Conservation (phyloP, 1,140 invertebrate species). For the Cherax quadricarinatus region DNA sequence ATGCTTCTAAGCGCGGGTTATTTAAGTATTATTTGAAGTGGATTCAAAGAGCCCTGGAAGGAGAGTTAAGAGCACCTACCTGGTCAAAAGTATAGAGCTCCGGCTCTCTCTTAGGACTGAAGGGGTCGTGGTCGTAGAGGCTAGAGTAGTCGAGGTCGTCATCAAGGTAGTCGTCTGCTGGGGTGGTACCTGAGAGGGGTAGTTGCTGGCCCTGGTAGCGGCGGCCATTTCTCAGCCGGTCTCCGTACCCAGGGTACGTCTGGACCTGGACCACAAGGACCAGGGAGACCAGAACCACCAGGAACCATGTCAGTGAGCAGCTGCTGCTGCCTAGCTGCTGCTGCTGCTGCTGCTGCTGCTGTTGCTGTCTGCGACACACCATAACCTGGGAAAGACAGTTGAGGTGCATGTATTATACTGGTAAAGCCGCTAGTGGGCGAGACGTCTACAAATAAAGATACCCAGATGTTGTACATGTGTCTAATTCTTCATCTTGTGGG, state of each 20-base stretch:
- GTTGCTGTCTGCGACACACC: no score
- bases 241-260: conserved; percentile 41
- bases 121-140: conserved; percentile 21
- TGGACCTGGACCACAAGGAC: conserved; percentile 43
- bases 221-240: background rate
- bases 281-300: conserved; percentile 45
- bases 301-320: conserved; percentile 44
- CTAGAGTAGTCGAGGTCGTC: conserved; percentile 8
- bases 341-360: no score
- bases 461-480: no score
- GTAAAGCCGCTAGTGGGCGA: no score
- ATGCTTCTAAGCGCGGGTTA: no score
- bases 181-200: background rate
- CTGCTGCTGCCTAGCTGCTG: no score
- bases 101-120: background rate
- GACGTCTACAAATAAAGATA: no score
- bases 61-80: background rate
- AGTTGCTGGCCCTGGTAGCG: background rate
- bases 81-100: conserved; percentile 22
- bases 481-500: no score
- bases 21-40: no score
- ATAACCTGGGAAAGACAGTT: no score
- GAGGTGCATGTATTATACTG: no score
- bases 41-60: no score
- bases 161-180: conserved; percentile 7